These are phyloP conservation scores for Lamprologus tigripictilis DNA, from an alignment of 2,113 vertebrate species.

Conservation along the genomic window DNA sequence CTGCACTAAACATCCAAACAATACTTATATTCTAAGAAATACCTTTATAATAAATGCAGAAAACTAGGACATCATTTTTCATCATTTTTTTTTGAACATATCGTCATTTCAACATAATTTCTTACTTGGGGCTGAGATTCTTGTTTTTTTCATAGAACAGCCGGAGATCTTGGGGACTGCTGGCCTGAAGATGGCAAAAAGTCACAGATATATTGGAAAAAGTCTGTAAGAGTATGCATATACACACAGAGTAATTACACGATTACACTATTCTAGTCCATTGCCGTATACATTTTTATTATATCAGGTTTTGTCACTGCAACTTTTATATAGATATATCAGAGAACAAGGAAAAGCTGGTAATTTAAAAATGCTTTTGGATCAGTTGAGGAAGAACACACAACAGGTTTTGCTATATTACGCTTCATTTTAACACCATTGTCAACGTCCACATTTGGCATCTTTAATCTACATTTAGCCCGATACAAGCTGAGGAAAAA, in stretches of 20 bases:
- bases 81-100: background rate
- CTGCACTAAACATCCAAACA: background rate
- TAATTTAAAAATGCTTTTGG: background rate
- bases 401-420: background rate
- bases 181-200: conserved; percentile 74
- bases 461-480: background rate
- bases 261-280: background rate
- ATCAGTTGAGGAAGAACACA: background rate
- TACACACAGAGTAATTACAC: background rate
- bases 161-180: conserved; percentile 95
- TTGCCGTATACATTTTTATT: background rate
- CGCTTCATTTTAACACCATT: background rate
- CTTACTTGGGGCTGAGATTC: conserved; percentile 90
- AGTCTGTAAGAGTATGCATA: background rate
- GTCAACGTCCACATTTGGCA: background rate
- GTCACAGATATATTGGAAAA: background rate
- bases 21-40: background rate
- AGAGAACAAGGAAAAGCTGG: background rate
- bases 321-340: background rate
- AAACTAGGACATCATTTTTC: background rate
- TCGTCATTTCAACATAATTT: background rate
- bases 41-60: background rate
- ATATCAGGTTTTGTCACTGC: background rate
- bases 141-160: conserved; percentile 98
- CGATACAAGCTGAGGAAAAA: background rate